Evolutionary conservation across 2,888 invertebrate species (phyloP).

Genomic region (Eupithecia subumbrata): DNA sequence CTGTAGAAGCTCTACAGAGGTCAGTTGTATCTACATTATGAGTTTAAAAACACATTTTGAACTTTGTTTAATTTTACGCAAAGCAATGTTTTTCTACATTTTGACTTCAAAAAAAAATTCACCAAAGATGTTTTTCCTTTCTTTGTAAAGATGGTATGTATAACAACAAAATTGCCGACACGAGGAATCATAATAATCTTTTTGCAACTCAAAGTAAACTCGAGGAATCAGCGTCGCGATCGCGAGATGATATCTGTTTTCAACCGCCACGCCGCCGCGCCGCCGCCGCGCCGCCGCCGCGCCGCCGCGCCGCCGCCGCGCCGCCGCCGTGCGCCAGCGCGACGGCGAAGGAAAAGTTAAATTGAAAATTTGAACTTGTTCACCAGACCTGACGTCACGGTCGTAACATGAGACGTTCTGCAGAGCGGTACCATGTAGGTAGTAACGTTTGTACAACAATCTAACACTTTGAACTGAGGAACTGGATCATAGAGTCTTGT

Average conservation of each 20-base stretch:
- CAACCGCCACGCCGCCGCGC: conserved; percentile 8
- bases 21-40: too few species aligned
- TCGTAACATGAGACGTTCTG: conserved; percentile 25
- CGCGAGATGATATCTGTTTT: conserved; percentile 10
- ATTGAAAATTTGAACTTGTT: conserved; percentile 45
- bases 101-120: too few species aligned
- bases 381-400: conserved; percentile 35
- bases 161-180: neutral
- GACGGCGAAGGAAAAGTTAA: conserved; percentile 41
- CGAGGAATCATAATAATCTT: neutral
- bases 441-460: conserved; percentile 2
- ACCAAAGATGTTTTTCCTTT: neutral
- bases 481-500: neutral
- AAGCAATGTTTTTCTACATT: too few species aligned
- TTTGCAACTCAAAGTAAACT: neutral
- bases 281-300: too few species aligned
- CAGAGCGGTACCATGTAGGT: neutral
- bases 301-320: neutral
- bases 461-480: neutral
- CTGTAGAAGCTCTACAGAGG: neutral
- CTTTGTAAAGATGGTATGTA: neutral
- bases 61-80: too few species aligned
- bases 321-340: conserved; percentile 5
- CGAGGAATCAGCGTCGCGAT: conserved; percentile 7
- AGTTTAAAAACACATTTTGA: too few species aligned